These are phyloP conservation scores for Venustaconcha ellipsiformis DNA, from an alignment of 1,140 invertebrate species.

Conservation along the genomic window DNA sequence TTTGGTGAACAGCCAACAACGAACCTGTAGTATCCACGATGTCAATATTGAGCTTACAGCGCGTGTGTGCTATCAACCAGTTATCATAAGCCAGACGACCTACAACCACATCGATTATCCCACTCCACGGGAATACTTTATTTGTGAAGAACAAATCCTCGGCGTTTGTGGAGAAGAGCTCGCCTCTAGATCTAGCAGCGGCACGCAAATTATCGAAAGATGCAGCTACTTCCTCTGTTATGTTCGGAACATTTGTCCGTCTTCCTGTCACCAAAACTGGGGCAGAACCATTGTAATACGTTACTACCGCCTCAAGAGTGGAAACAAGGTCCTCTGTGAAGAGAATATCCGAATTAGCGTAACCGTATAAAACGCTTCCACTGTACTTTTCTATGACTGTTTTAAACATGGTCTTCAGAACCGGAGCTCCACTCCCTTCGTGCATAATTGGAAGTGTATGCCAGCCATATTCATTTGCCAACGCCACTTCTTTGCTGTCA, in stretches of 20 bases:
- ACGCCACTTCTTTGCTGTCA: slow-evolving; percentile 4
- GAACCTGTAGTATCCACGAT: slow-evolving; percentile 34
- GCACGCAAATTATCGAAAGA: slow-evolving; percentile 9
- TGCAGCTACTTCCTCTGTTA: slow-evolving; percentile 11
- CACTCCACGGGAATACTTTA: slow-evolving; percentile 35
- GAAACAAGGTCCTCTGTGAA: slow-evolving; percentile 26
- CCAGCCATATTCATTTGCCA: slow-evolving; percentile 13
- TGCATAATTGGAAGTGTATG: slow-evolving; percentile 18
- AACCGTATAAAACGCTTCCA: slow-evolving; percentile 19
- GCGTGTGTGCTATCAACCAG: slow-evolving; percentile 37
- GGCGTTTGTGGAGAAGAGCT: slow-evolving; percentile 29
- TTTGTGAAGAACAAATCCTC: slow-evolving; percentile 41
- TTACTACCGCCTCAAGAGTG: slow-evolving; percentile 12
- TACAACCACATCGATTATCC: slow-evolving; percentile 38
- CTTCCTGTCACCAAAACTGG: slow-evolving; percentile 24
- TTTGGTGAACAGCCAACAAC: slow-evolving; percentile 38
- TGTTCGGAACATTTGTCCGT: slow-evolving; percentile 27
- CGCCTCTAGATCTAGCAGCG: slow-evolving; percentile 20
- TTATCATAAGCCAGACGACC: slow-evolving; percentile 41
- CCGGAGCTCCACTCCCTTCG: slow-evolving; percentile 27
- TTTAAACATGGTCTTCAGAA: slow-evolving; percentile 32
- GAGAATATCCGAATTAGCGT: slow-evolving; percentile 36
- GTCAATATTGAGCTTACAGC: slow-evolving; percentile 19
- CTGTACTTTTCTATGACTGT: slow-evolving; percentile 9
- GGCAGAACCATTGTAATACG: slow-evolving; percentile 3